These are phyloP conservation scores for Magallana ariakensis DNA, from an alignment of 1,140 invertebrate species.

Conservation along the genomic window DNA sequence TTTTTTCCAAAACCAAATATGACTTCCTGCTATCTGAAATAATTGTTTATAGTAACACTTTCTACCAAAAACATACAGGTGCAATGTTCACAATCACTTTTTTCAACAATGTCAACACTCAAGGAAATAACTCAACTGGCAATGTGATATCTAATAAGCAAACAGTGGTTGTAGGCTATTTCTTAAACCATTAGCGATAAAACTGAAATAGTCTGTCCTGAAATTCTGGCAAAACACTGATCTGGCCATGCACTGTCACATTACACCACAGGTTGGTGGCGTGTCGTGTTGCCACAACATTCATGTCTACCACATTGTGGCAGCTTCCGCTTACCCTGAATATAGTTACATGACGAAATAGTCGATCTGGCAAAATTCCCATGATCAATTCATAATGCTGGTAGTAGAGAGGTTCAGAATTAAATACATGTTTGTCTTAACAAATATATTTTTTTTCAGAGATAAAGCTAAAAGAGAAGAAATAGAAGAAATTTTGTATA, in stretches of 20 bases:
- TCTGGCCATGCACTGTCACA: conserved; percentile 11
- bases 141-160: conserved; percentile 27
- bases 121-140: background rate
- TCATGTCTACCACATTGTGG: background rate
- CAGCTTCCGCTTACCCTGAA: conserved; percentile 39
- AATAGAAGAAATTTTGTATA: background rate
- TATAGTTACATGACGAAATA: conserved; percentile 51
- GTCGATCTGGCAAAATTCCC: conserved; percentile 55
- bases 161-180: background rate
- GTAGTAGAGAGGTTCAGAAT: background rate
- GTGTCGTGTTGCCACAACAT: background rate
- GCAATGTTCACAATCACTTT: background rate
- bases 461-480: background rate
- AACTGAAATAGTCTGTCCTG: background rate
- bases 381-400: conserved; percentile 52
- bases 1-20: background rate
- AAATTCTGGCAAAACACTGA: conserved; percentile 1
- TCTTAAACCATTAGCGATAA: background rate
- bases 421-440: too few species aligned
- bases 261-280: background rate
- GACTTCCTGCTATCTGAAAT: background rate
- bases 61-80: background rate
- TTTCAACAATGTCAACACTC: background rate
- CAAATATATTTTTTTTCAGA: too few species aligned
- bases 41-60: background rate